Conservation (phyloP, 2,113 vertebrate species). For the Marmota monax region DNA sequence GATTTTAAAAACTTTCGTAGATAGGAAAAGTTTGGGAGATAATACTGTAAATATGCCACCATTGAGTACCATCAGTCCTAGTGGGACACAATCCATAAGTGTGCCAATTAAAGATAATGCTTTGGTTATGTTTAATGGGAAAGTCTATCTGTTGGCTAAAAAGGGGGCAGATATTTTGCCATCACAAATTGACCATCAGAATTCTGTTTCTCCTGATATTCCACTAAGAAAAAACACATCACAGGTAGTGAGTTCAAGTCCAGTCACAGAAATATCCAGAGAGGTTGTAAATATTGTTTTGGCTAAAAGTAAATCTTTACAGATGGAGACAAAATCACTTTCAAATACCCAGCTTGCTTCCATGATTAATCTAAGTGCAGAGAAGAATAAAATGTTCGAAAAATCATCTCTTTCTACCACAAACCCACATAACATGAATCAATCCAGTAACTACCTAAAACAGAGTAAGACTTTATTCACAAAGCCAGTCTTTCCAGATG, state of each 20-base stretch:
- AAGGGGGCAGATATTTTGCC: constrained; percentile 84
- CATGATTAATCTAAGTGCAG: constrained; percentile 67
- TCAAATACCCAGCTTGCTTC: constrained; percentile 58
- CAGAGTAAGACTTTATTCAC: constrained; percentile 76
- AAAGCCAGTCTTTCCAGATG: constrained; percentile 64
- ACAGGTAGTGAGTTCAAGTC: constrained; percentile 75
- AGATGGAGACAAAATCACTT: constrained; percentile 69
- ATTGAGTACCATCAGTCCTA: constrained; percentile 51
- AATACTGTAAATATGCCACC: constrained; percentile 77
- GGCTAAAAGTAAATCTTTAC: constrained; percentile 85
- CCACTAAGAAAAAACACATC: constrained; percentile 76
- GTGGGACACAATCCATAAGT: constrained; percentile 79
- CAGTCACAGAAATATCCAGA: constrained; percentile 82
- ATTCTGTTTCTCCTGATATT: constrained; percentile 79
- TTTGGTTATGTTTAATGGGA: constrained; percentile 93
- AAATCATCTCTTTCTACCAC: constrained; percentile 60
- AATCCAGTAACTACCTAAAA: constrained; percentile 64
- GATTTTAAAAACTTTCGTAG: constrained; percentile 87
- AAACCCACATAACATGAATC: constrained; percentile 70
- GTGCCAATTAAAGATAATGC: constrained; percentile 88
- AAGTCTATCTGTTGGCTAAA: constrained; percentile 91
- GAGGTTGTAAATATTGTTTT: constrained; percentile 87
- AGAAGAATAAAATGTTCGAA: constrained; percentile 79
- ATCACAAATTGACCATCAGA: constrained; percentile 75
- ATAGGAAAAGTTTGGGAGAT: constrained; percentile 75